Evolutionary conservation across 2,888 invertebrate genomes (phyloP).

Genomic region (Mythimna loreyi): DNA sequence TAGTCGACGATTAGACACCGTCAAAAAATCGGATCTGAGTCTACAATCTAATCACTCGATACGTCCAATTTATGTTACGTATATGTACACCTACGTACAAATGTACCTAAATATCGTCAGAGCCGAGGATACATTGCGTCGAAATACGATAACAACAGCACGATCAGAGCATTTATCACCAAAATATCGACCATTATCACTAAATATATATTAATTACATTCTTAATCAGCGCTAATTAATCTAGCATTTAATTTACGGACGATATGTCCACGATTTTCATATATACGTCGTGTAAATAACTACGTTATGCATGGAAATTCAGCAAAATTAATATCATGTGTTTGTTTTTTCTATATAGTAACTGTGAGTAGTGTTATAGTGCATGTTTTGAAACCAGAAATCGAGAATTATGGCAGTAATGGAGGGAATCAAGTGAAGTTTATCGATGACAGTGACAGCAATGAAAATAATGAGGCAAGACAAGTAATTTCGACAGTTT

Average conservation of each 20-base stretch:
- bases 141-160: slow-evolving; percentile 22
- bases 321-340: slow-evolving; percentile 35
- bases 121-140: background rate
- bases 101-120: background rate
- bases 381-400: slow-evolving; percentile 12
- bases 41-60: slow-evolving; percentile 42
- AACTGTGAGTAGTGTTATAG: slow-evolving; percentile 15
- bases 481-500: slow-evolving; percentile 64
- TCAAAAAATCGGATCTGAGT: background rate
- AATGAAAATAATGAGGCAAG: background rate
- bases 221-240: slow-evolving; percentile 48
- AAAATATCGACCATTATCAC: slow-evolving; percentile 51
- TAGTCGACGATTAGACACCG: no score
- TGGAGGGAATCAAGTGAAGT: background rate
- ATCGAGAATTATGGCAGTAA: slow-evolving; percentile 19
- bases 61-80: slow-evolving; percentile 12
- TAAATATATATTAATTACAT: slow-evolving; percentile 49
- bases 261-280: slow-evolving; percentile 26
- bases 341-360: slow-evolving; percentile 12
- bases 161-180: slow-evolving; percentile 37
- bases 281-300: background rate
- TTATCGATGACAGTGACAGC: background rate
- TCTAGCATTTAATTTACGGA: slow-evolving; percentile 28
- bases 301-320: slow-evolving; percentile 47
- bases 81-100: no score